Evolutionary conservation across 2,113 vertebrate genomes (phyloP).

Genomic region (Perognathus longimembris): DNA sequence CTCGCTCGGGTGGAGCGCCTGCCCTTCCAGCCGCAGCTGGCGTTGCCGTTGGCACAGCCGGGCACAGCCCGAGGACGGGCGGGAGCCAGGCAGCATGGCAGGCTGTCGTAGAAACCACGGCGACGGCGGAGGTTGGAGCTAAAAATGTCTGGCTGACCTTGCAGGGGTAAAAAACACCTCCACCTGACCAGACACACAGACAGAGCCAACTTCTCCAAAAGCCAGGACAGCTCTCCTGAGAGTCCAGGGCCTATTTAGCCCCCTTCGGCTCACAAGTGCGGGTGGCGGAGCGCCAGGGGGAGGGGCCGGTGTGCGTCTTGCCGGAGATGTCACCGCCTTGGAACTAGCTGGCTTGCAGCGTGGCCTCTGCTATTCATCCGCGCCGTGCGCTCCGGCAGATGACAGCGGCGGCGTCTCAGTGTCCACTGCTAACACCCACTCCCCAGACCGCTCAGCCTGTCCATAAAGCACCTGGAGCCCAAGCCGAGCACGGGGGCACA

Average conservation of each 20-base stretch:
- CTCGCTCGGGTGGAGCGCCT: conserved; percentile 61
- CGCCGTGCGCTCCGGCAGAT: background rate
- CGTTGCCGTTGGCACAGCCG: conserved; percentile 67
- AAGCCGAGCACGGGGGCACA: too few species aligned
- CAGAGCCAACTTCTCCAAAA: background rate
- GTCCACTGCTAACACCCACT: background rate
- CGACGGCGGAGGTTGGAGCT: background rate
- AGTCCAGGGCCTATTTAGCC: background rate
- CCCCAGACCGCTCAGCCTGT: background rate
- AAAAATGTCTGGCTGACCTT: conserved; percentile 14
- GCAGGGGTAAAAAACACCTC: background rate
- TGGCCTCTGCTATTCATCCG: background rate
- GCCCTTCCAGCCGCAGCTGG: conserved; percentile 73
- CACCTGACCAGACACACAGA: background rate
- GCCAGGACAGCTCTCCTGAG: background rate
- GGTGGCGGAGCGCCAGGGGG: background rate
- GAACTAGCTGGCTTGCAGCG: background rate
- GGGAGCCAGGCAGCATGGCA: conserved; percentile 30
- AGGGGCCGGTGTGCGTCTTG: background rate
- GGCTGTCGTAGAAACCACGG: conserved; percentile 24
- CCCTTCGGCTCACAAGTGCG: background rate
- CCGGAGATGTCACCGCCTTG: background rate
- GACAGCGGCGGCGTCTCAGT: background rate
- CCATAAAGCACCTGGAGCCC: background rate
- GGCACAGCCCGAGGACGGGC: conserved; percentile 40